A percentile compares a stretch with the other conserved stretches of the same genome.
Evolutionary conservation across 2,113 vertebrate genomes (phyloP).

Genomic region (Oryzias celebensis): DNA sequence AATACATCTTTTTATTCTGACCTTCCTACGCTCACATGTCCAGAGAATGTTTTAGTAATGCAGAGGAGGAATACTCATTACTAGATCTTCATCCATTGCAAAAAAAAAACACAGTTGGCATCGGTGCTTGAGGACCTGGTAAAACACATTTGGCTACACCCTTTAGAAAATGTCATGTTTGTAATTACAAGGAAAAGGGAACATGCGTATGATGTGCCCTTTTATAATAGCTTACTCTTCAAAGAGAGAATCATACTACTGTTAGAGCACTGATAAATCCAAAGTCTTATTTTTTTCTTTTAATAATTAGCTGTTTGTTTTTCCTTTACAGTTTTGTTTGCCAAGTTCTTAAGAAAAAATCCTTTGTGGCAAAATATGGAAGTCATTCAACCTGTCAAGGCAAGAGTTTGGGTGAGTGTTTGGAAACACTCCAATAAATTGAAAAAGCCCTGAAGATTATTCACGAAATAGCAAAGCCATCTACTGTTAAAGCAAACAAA

Average conservation of each 20-base stretch:
- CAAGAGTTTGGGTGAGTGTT: slow-evolving; percentile 55
- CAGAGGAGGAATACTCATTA: no score
- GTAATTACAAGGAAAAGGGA: slow-evolving; percentile 27
- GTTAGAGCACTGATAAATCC: slow-evolving; percentile 42
- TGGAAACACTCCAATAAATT: slow-evolving; percentile 70
- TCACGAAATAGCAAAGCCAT: slow-evolving; percentile 37
- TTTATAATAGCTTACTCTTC: slow-evolving; percentile 48
- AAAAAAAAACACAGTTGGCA: no score
- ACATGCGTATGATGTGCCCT: slow-evolving; percentile 13
- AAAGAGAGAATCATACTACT: slow-evolving; percentile 46
- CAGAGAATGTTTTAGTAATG: no score
- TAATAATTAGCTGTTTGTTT: slow-evolving; percentile 59
- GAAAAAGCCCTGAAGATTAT: slow-evolving; percentile 15
- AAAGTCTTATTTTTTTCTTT: slow-evolving; percentile 8
- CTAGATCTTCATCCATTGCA: no score
- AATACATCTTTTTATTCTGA: no score
- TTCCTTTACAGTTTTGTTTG: slow-evolving; percentile 31
- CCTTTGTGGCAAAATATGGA: slow-evolving; percentile 40
- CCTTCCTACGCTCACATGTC: no score
- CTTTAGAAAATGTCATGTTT: slow-evolving; percentile 37
- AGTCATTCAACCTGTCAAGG: slow-evolving; percentile 74
- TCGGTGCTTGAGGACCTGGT: not conserved
- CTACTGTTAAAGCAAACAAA: slow-evolving; percentile 19
- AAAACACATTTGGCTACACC: not conserved
- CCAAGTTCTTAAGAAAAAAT: slow-evolving; percentile 27